A percentile compares a stretch with the other conserved stretches of the same genome.
These are phyloP conservation scores for Gambusia yucatana DNA, from an alignment of 2,797 vertebrate genomes.

Conservation along the genomic window DNA sequence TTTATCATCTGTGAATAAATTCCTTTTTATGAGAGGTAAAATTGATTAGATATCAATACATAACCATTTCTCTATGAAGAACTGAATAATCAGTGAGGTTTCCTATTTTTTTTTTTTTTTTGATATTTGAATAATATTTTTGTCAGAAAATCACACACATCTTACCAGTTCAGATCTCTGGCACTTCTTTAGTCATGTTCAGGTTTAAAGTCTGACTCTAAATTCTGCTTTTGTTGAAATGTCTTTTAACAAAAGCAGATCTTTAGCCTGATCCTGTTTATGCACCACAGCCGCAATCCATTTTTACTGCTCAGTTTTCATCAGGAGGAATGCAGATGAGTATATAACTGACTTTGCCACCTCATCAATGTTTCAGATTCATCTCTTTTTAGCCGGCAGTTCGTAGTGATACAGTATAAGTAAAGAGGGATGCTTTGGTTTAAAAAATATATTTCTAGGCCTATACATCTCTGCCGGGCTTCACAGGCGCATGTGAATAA, in stretches of 20 bases:
- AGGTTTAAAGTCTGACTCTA: not conserved
- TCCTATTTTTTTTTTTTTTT: not conserved
- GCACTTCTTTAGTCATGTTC: not conserved
- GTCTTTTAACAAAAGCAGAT: not conserved
- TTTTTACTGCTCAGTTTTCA: conserved; percentile 54
- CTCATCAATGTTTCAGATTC: conserved; percentile 63
- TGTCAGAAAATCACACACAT: not conserved
- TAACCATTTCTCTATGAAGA: not conserved
- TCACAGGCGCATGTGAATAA: conserved; percentile 64
- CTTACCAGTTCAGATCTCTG: not conserved
- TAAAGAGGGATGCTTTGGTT: conserved; percentile 53
- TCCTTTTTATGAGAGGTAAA: not conserved
- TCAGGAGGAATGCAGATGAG: conserved; percentile 53
- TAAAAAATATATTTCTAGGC: conserved; percentile 50
- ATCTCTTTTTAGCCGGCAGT: conserved; percentile 61
- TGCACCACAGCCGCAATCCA: conserved; percentile 42
- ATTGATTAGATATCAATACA: not conserved
- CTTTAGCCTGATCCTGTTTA: conserved; percentile 65
- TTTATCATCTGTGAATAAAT: not conserved
- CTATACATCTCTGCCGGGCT: conserved; percentile 52
- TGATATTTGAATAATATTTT: not conserved
- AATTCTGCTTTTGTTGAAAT: not conserved
- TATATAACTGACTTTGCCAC: conserved; percentile 62
- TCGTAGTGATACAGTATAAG: conserved; percentile 52
- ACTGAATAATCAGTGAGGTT: not conserved